A percentile compares a stretch with the other conserved stretches of the same genome.
Evolutionary conservation across 2,888 invertebrate species (phyloP).

Genomic region (Ochropleura leucogaster): DNA sequence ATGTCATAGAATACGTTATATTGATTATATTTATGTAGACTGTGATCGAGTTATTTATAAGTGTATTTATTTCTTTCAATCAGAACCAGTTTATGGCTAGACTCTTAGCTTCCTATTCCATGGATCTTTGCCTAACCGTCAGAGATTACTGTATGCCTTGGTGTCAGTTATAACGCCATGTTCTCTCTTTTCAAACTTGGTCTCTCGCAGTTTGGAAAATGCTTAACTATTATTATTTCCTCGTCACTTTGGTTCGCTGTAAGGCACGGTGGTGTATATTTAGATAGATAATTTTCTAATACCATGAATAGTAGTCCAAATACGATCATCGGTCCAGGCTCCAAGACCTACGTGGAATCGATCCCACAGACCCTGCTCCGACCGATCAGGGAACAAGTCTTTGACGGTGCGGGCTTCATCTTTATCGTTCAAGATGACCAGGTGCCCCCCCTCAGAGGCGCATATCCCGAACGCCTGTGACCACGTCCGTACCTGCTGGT

Average conservation of each 20-base stretch:
- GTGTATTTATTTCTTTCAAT: background rate
- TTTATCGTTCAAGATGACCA: constrained; percentile 39
- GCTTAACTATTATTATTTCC: background rate
- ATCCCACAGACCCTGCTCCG: constrained; percentile 3
- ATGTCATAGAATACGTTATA: background rate
- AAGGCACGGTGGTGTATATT: too few relatives aligned
- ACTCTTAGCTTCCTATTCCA: background rate
- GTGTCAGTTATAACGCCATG: background rate
- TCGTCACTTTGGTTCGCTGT: too few relatives aligned
- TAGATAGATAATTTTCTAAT: background rate
- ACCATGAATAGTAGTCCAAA: constrained; percentile 28
- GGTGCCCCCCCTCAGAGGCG: constrained; percentile 31
- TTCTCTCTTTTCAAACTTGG: background rate
- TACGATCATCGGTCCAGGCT: constrained; percentile 4
- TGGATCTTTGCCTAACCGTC: background rate
- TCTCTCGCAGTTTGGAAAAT: background rate
- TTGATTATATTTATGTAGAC: background rate
- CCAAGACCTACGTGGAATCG: constrained; percentile 16
- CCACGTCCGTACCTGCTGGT: constrained; percentile 4
- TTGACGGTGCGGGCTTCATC: constrained; percentile 35
- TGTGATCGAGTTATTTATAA: background rate
- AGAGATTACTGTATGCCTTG: background rate
- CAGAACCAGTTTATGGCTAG: background rate
- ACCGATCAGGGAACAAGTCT: constrained; percentile 21
- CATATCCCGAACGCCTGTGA: constrained; percentile 29